Conservation (phyloP, 2,113 vertebrate species). For the Anser cygnoides region DNA sequence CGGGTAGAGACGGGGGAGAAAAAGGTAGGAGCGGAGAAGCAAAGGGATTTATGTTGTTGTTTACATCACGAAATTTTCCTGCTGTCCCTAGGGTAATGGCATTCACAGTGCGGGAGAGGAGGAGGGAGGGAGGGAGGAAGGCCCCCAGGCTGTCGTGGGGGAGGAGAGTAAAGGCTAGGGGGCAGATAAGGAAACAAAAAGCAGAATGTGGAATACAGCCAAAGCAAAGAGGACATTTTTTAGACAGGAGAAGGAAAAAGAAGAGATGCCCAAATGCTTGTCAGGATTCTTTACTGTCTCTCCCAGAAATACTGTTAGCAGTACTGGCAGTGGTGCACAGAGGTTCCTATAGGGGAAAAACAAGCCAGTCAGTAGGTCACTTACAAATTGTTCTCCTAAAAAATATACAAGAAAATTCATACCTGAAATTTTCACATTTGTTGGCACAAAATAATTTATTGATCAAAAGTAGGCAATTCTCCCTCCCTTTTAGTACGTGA, state of each 20-base stretch:
- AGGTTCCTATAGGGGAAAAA: not conserved
- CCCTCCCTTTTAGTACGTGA: not conserved
- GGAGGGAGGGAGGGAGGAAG: not conserved
- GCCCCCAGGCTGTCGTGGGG: not conserved
- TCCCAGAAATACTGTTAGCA: not conserved
- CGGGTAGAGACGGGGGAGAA: not conserved
- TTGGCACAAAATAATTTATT: slow-evolving; percentile 22
- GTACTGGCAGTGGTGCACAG: not conserved
- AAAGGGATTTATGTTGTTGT: slow-evolving; percentile 48
- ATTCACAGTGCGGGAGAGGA: not conserved
- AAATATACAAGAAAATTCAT: not conserved
- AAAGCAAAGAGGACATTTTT: not conserved
- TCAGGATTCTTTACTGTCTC: slow-evolving; percentile 24
- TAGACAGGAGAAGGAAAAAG: not conserved
- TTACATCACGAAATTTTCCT: slow-evolving; percentile 27
- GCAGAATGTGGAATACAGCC: not conserved
- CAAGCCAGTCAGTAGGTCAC: not conserved
- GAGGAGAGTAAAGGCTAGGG: not conserved
- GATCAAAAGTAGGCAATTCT: slow-evolving; percentile 10
- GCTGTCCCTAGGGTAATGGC: slow-evolving; percentile 13
- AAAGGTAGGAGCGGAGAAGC: not conserved
- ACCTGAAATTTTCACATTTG: slow-evolving; percentile 12
- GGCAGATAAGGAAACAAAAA: not conserved
- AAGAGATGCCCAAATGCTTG: not conserved
- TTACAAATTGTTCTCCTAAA: slow-evolving; percentile 49